phyloP scores from a whole-genome alignment of 2,888 invertebrate genomes.

The Pegoplata infirma region DNA sequence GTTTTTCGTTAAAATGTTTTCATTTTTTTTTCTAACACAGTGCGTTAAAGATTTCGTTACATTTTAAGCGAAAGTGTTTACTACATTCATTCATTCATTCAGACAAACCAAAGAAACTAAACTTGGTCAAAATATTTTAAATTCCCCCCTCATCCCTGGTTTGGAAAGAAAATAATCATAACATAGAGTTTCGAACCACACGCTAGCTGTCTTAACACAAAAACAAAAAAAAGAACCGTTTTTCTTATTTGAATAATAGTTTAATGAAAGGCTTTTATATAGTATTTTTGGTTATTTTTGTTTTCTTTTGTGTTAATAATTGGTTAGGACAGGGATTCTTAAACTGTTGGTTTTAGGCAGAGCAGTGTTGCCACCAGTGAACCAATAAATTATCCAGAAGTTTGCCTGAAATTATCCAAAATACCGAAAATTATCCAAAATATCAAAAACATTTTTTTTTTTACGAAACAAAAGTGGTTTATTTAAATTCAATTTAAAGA shows the following conservation, averaged over 20 bases:
- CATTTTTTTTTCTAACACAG: background rate
- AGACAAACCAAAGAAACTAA: conserved; percentile 58
- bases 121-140: conserved; percentile 21
- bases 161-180: conserved; percentile 37
- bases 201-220: conserved; percentile 15
- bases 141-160: background rate
- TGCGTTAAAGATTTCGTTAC: conserved; percentile 44
- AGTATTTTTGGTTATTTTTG: conserved; percentile 9
- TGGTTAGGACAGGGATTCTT: too few species aligned
- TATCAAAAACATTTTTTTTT: too few species aligned
- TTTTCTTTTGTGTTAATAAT: conserved; percentile 10
- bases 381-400: too few species aligned
- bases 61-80: conserved; percentile 56
- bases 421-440: too few species aligned
- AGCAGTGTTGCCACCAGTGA: too few species aligned
- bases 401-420: too few species aligned
- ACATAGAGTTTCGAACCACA: conserved; percentile 2
- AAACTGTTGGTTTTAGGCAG: too few species aligned
- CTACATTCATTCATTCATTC: too few species aligned
- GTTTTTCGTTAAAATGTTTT: background rate
- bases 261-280: conserved; percentile 25
- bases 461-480: too few species aligned
- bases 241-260: conserved; percentile 67
- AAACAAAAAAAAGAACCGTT: conserved; percentile 68
- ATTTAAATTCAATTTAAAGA: too few species aligned